phyloP scores from a whole-genome alignment of 2,113 vertebrate genomes.

The Ifrita kowaldi region DNA sequence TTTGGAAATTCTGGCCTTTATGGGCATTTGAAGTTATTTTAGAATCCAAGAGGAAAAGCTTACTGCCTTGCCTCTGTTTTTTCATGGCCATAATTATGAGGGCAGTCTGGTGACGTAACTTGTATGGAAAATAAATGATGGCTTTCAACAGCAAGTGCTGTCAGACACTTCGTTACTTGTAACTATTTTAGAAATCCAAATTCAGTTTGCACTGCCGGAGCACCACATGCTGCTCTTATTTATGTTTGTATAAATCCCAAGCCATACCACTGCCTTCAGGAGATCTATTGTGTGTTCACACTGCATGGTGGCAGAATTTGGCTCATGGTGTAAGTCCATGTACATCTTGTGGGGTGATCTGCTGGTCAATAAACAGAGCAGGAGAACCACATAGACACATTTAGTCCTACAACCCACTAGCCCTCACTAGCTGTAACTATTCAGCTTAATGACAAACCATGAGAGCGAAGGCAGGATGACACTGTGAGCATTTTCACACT shows the following conservation, averaged over 20 bases:
- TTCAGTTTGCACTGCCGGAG: background rate
- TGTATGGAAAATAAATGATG: conserved; percentile 49
- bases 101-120: conserved; percentile 31
- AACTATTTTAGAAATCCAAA: conserved; percentile 40
- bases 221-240: conserved; percentile 8
- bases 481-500: background rate
- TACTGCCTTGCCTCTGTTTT: conserved; percentile 45
- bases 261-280: background rate
- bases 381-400: fast-evolving
- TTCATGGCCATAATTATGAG: conserved; percentile 42
- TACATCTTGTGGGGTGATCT: background rate
- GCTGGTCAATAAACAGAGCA: background rate
- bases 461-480: background rate
- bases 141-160: conserved; percentile 18
- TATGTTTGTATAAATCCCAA: background rate
- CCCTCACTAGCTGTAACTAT: background rate
- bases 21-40: conserved; percentile 37
- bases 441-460: background rate
- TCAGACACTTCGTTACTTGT: background rate
- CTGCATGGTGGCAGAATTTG: background rate
- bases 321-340: fast-evolving
- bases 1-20: conserved; percentile 43
- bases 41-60: conserved; percentile 45
- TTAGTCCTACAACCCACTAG: background rate
- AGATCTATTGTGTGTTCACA: background rate